Evolutionary conservation across 2,888 invertebrate species (phyloP).

Genomic region (Phalangium opilio): DNA sequence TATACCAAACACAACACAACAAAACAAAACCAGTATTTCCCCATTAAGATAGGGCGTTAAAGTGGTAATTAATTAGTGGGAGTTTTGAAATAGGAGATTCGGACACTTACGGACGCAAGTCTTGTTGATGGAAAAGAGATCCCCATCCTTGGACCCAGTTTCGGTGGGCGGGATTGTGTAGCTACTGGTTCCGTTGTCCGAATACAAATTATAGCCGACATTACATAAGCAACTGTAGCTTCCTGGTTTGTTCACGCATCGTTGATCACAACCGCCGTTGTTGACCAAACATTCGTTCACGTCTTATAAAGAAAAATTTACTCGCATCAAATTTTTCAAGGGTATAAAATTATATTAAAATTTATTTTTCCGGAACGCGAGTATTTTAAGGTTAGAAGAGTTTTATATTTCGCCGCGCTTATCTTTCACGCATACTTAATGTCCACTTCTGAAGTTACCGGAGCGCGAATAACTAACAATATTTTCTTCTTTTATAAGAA

Average conservation of each 20-base stretch:
- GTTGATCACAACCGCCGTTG: conserved; percentile 85
- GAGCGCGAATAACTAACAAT: too few relatives aligned
- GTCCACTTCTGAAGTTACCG: too few relatives aligned
- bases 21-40: not conserved
- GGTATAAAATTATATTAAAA: too few relatives aligned
- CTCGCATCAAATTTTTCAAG: not conserved
- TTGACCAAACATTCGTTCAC: conserved; percentile 70
- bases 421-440: too few relatives aligned
- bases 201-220: conserved; percentile 77
- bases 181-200: conserved; percentile 73
- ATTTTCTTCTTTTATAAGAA: not conserved
- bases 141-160: conserved; percentile 72
- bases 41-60: not conserved
- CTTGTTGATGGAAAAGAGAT: conserved; percentile 76
- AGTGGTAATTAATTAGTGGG: too few relatives aligned
- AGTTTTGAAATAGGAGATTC: too few relatives aligned
- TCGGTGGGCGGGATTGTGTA: conserved; percentile 63
- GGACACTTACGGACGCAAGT: conserved; percentile 62
- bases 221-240: conserved; percentile 76
- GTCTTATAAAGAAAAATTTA: conserved; percentile 35
- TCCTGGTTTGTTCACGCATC: conserved; percentile 78
- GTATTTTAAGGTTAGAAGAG: too few relatives aligned
- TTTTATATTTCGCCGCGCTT: too few relatives aligned
- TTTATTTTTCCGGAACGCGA: too few relatives aligned
- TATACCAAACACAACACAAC: not conserved